Conservation (phyloP, 2,888 invertebrate genomes). For the Drosophila pseudotalamancana region DNA sequence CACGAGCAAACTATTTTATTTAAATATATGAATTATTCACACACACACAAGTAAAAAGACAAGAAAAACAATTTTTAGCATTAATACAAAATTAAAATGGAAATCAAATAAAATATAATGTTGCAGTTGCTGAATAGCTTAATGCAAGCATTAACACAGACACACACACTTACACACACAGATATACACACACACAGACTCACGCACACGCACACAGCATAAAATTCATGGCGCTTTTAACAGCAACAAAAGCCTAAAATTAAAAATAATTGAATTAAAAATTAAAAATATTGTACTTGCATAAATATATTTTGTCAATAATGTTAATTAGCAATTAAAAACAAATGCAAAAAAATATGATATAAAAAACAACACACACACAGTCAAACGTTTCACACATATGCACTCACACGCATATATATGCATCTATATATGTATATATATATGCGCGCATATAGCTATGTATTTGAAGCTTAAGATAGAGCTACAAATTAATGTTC, state of each 20-base stretch:
- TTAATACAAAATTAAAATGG: not conserved
- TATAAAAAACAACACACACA: constrained; percentile 18
- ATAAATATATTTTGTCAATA: constrained; percentile 72
- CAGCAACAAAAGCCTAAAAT: constrained; percentile 13
- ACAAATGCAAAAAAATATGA: constrained; percentile 17
- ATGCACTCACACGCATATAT: constrained; percentile 16
- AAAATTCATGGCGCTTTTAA: constrained; percentile 32
- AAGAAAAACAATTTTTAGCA: not conserved
- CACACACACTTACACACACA: constrained; percentile 23
- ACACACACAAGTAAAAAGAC: constrained; percentile 19
- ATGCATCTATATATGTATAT: constrained; percentile 13
- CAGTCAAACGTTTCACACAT: constrained; percentile 37
- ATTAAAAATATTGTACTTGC: constrained; percentile 49
- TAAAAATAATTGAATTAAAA: constrained; percentile 24
- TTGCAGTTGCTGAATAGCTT: too few species aligned
- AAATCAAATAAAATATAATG: constrained; percentile 13
- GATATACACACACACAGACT: constrained; percentile 21
- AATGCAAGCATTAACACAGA: too few species aligned
- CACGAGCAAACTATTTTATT: constrained; percentile 71
- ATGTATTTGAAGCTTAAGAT: constrained; percentile 21
- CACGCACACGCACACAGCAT: constrained; percentile 20
- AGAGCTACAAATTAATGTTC: constrained; percentile 59
- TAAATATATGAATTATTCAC: constrained; percentile 45
- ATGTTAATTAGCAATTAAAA: constrained; percentile 74
- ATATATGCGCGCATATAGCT: constrained; percentile 7